phyloP scores from a whole-genome alignment of 2,797 vertebrate species.

The Synanceia verrucosa region DNA sequence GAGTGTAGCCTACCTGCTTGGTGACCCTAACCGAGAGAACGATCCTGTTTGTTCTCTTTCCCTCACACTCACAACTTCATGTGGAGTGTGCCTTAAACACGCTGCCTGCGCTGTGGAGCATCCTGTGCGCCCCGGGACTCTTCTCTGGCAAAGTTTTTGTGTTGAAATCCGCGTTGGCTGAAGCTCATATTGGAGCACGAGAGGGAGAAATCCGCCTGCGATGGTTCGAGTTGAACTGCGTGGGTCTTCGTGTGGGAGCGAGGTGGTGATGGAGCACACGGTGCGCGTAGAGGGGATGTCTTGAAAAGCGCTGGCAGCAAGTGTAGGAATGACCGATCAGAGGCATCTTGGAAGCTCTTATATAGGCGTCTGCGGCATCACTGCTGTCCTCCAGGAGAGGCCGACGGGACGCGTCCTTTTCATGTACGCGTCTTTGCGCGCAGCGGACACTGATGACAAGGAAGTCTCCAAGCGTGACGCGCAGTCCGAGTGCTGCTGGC shows the following conservation, averaged over 20 bases:
- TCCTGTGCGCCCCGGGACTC: constrained; percentile 30
- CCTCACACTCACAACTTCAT: constrained; percentile 45
- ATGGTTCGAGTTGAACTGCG: not conserved
- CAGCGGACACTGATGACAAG: constrained; percentile 1
- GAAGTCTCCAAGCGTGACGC: constrained; percentile 3
- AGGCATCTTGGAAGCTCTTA: constrained; percentile 68
- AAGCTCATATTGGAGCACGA: constrained; percentile 3
- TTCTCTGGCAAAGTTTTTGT: constrained; percentile 35
- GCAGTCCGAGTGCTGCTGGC: not conserved
- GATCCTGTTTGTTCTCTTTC: not conserved
- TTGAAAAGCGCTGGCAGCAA: constrained; percentile 31
- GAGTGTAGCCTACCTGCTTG: not conserved
- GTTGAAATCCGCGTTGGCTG: constrained; percentile 8
- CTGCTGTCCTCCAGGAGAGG: constrained; percentile 33
- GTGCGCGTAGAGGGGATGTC: not conserved
- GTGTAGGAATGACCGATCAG: constrained; percentile 41
- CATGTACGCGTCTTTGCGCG: constrained; percentile 18
- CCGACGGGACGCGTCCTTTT: constrained; percentile 35
- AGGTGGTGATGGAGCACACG: not conserved
- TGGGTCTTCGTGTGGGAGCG: constrained; percentile 11
- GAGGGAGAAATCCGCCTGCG: not conserved
- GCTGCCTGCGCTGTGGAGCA: constrained; percentile 11
- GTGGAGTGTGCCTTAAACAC: not conserved
- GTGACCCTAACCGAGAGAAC: constrained; percentile 7
- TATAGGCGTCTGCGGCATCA: constrained; percentile 66